Base-by-base conservation (phyloP, 2,113 vertebrate species). In the Phaethon lepturus region DNA sequence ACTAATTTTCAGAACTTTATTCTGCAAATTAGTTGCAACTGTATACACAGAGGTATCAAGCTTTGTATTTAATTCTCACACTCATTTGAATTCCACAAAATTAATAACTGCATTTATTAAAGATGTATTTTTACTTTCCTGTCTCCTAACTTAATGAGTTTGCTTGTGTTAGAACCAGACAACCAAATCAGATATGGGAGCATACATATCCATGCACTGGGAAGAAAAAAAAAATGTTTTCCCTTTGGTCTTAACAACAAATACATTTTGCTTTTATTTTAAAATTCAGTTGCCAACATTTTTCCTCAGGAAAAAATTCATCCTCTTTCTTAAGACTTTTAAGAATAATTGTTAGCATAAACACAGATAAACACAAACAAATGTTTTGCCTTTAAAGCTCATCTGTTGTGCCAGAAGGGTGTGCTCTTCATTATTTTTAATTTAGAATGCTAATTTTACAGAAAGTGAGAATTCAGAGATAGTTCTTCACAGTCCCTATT, bases 401-500 rank as follows among this genome's bases (percentile, higher is more conserved):
- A 69, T 88, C 52, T 92, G 49, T 53, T 80, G 50, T 93, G 53
- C 71, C 81, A 96, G 87, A 95, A 96, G 78, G n/a, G 47, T 73
- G 28, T 86, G 75, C 24, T 88, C 50, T 86, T 80, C 59, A 18
- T 90, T 2, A 80, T 83, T 92, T 94, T 92, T 92, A 90, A 92
- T 84, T 90, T 62, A 90, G 71, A 92, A 89, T 52, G 56, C 10
- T 83, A 77, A 92, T 93, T 94, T 86, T 90, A 78, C 25, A 90
- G 38, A 92, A 73, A 40, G 17, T 76, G 59, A 88, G n/a, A 93
- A 88, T 76, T 94, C 52, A 59, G 45, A 90, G 38, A 81, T 17
- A 72, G 52, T 31, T 90, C 50, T 73, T 93, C 74, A 93, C 7
- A 66, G n/a, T 17, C 8, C 55, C 52, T 69, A n/a, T 67, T 67